Conservation (phyloP, 2,797 vertebrate species). For the Cuniculus paca region DNA sequence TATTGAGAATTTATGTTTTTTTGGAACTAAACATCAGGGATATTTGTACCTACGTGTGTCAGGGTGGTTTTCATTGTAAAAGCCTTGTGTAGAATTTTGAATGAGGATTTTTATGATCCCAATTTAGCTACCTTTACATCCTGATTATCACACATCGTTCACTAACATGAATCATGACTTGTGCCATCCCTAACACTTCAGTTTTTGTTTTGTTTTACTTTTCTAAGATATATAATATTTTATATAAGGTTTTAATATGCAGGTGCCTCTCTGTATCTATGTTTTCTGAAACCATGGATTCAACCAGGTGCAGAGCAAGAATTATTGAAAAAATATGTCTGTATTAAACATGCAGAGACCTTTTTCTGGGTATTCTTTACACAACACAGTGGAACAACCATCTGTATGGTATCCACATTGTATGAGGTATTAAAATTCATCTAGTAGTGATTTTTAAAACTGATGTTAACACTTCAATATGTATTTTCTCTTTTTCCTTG, state of each 20-base stretch:
- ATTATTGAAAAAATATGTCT: not conserved
- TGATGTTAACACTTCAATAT: too few relatives aligned
- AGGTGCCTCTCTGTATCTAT: not conserved
- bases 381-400: not conserved
- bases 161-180: too few relatives aligned
- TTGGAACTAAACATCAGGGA: not conserved
- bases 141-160: not conserved
- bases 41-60: not conserved
- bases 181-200: not conserved
- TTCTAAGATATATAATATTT: not conserved
- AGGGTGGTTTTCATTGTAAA: not conserved
- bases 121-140: not conserved
- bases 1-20: too few relatives aligned
- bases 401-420: not conserved
- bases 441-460: not conserved
- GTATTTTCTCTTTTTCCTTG: not conserved
- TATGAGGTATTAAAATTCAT: not conserved
- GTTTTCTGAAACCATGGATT: not conserved
- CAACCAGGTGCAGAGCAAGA: not conserved
- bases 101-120: rapidly evolving
- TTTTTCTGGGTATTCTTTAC: not conserved
- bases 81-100: not conserved
- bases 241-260: too few relatives aligned
- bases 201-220: not conserved
- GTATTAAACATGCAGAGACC: not conserved